Base-by-base conservation (phyloP, 2,113 vertebrate genomes). In the Cololabis saira region DNA sequence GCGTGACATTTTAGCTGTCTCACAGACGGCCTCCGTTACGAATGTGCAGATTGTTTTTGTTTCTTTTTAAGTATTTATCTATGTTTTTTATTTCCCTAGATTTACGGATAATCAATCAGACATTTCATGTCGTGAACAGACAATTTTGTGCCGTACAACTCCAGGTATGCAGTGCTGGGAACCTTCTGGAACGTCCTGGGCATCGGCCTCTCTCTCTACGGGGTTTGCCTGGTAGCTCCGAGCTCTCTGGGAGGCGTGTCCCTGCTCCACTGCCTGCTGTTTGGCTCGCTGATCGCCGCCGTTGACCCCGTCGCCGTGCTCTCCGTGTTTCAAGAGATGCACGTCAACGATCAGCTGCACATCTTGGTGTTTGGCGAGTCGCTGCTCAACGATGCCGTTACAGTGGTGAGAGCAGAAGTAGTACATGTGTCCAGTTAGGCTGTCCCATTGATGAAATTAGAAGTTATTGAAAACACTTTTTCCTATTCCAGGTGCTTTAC, bases 301-400 rank as follows among this genome's bases (percentile, higher is more conserved):
- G 93, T 95, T 37, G 92, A 95, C 17, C 94, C 95, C 0, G 92
- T 95, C 70, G 93, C 93, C 0, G 93, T 95, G 58, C 80, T 96
- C 0, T 94, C 94, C 0, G 92, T 96, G 37, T 95, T 95, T 6
- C 93, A 96, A 73, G 93, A 96, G 89, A 96, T 96, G 76, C 93
- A 95, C 0, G 93, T 95, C 49, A 96, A 96, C 0, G 94, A 95
- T 55, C 95, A 95, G 74, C 90, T 96, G 6, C 91, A 95, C 64
- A 93, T 95, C 67, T 59, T 95, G 81, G 92, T 95, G 52, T 95
- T 96, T 0, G 94, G 93, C 5, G 94, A 95, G 50, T 95, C 93
- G 0, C 86, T 96, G 43, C 91, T 95, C 57, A 96, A 96, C 0
- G 94, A 95, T 0, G 94, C 94, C 0, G 92, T 95, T 5, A 94